These are phyloP conservation scores for Archocentrus centrarchus DNA, from an alignment of 2,113 vertebrate genomes.

Conservation along the genomic window DNA sequence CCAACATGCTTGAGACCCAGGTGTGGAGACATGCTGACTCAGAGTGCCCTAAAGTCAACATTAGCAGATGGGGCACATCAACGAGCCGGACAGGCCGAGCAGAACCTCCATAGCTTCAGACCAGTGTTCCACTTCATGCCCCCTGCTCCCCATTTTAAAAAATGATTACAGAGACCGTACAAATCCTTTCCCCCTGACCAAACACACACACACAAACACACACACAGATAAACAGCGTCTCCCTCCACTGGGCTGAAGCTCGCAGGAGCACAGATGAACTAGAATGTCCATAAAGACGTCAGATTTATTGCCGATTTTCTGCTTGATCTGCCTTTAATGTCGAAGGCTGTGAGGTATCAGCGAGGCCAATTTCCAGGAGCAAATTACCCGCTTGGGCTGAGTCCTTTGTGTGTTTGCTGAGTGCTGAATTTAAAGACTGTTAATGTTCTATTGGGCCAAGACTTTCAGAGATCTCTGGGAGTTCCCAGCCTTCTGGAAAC, in stretches of 20 bases:
- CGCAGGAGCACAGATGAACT: slow-evolving; percentile 38
- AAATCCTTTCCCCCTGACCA: slow-evolving; percentile 36
- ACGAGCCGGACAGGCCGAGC: slow-evolving; percentile 30
- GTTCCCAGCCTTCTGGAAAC: slow-evolving; percentile 13
- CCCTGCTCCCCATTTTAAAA: slow-evolving; percentile 18
- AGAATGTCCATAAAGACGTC: slow-evolving; percentile 51
- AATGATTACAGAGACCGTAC: slow-evolving; percentile 40
- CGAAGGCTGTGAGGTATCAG: slow-evolving; percentile 55
- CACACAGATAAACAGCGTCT: slow-evolving; percentile 34
- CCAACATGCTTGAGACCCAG: neutral
- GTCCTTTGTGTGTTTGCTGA: slow-evolving; percentile 72
- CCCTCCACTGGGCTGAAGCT: slow-evolving; percentile 23
- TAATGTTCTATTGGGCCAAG: slow-evolving; percentile 61
- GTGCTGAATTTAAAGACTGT: slow-evolving; percentile 68
- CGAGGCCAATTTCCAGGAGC: slow-evolving; percentile 58
- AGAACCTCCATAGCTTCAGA: slow-evolving; percentile 45
- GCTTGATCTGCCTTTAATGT: slow-evolving; percentile 70
- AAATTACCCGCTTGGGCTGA: slow-evolving; percentile 66
- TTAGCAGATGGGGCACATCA: slow-evolving; percentile 30
- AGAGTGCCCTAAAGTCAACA: neutral
- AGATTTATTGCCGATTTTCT: slow-evolving; percentile 72
- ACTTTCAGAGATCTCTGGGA: slow-evolving; percentile 37
- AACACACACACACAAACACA: slow-evolving; percentile 31
- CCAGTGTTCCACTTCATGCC: slow-evolving; percentile 47
- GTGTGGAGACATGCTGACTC: neutral